Evolutionary conservation across 2,113 vertebrate genomes (phyloP).

Genomic region (Diphyllodes magnificus): DNA sequence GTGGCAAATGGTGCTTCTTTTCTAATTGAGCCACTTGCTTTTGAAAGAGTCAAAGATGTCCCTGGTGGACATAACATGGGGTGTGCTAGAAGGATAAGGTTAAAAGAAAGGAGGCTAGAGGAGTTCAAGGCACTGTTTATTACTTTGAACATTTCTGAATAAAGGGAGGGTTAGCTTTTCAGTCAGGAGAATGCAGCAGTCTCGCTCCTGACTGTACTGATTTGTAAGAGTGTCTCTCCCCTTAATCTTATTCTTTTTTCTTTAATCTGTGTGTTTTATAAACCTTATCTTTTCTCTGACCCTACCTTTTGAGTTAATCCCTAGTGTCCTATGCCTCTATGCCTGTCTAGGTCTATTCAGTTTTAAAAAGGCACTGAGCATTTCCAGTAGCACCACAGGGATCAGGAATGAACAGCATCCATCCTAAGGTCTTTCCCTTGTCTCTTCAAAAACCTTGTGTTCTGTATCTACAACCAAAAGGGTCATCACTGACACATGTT

Average conservation of each 20-base stretch:
- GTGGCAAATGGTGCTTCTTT: background rate
- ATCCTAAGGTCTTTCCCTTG: background rate
- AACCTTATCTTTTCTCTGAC: background rate
- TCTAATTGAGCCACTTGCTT: conserved; percentile 45
- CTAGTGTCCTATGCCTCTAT: background rate
- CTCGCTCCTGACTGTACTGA: background rate
- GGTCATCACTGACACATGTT: background rate
- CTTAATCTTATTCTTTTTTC: conserved; percentile 36
- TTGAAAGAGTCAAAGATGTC: background rate
- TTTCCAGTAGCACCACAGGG: background rate
- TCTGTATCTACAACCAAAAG: background rate
- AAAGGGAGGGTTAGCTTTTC: conserved; percentile 14
- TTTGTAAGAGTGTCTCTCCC: conserved; percentile 9
- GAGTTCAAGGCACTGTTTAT: conserved; percentile 23
- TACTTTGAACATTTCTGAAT: conserved; percentile 41
- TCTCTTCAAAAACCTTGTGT: background rate
- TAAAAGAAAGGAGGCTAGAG: background rate
- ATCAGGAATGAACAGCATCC: background rate
- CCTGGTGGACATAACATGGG: background rate
- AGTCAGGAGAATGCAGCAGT: conserved; percentile 8
- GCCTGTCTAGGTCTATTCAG: background rate
- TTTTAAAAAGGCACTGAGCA: background rate
- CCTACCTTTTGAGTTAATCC: background rate
- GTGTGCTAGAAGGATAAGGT: background rate
- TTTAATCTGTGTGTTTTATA: conserved; percentile 40